phyloP scores from a whole-genome alignment of 2,113 vertebrate genomes.

The Pardalotus punctatus region DNA sequence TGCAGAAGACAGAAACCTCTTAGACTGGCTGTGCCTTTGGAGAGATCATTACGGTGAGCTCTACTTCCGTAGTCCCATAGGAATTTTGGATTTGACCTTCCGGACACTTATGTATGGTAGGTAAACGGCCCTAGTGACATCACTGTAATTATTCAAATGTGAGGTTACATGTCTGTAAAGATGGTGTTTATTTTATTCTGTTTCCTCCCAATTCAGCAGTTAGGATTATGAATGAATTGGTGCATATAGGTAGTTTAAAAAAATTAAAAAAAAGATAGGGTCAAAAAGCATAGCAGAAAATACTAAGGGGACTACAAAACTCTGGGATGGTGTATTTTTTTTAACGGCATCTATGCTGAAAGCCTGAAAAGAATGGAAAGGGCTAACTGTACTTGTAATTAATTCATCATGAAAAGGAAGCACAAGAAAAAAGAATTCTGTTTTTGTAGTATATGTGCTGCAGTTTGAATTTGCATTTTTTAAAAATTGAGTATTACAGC shows the following conservation, averaged over 20 bases:
- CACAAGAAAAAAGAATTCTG: neutral
- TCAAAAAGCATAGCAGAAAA: neutral
- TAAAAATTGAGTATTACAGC: neutral
- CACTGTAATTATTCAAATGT: neutral
- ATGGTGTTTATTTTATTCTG: neutral
- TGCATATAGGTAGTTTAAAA: neutral
- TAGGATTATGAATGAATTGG: neutral
- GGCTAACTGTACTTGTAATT: neutral
- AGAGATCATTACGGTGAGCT: neutral
- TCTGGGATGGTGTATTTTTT: neutral
- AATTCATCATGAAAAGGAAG: slow-evolving; percentile 22
- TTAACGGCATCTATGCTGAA: neutral
- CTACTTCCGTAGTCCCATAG: neutral
- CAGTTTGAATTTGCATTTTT: slow-evolving; percentile 30
- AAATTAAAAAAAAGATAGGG: neutral
- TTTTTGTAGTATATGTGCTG: neutral
- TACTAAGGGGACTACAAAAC: neutral
- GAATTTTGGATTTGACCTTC: neutral
- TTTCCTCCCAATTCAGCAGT: neutral
- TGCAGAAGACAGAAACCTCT: neutral
- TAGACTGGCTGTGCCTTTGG: neutral
- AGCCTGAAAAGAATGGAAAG: neutral
- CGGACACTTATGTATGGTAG: neutral
- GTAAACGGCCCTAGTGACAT: neutral
- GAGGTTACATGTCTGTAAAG: neutral